phyloP scores from a whole-genome alignment of 2,113 vertebrate species.

The zebrafish (Danio rerio) region DNA sequence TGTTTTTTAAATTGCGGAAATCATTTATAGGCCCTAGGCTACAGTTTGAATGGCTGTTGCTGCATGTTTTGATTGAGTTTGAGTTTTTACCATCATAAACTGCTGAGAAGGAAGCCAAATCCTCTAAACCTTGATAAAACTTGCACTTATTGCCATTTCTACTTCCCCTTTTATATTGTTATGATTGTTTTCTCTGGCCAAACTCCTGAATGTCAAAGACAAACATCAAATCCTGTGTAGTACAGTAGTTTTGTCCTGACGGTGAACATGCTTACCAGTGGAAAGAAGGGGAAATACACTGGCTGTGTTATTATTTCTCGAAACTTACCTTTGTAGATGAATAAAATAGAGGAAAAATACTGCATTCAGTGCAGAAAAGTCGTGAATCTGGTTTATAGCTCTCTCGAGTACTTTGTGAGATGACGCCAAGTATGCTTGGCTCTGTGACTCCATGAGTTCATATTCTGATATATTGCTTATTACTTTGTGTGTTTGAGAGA shows the following conservation, averaged over 20 bases:
- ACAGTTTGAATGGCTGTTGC: background rate
- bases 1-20: too few relatives aligned
- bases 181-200: background rate
- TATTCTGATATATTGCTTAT: constrained; percentile 6
- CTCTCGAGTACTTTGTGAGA: background rate
- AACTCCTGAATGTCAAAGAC: constrained; percentile 4
- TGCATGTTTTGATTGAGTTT: background rate
- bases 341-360: constrained; percentile 7
- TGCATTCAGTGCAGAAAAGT: background rate
- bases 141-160: background rate
- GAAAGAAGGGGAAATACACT: background rate
- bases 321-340: background rate
- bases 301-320: background rate
- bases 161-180: background rate
- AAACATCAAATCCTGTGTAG: background rate
- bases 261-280: background rate
- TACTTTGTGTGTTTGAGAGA: background rate
- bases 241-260: background rate
- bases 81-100: background rate
- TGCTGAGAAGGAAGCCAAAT: constrained; percentile 3
- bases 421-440: background rate
- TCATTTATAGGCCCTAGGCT: too few relatives aligned
- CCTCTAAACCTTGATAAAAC: background rate
- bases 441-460: background rate
- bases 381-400: constrained; percentile 21